Base-by-base conservation (phyloP, 2,888 invertebrate genomes). In the Yponomeuta plumbellus region DNA sequence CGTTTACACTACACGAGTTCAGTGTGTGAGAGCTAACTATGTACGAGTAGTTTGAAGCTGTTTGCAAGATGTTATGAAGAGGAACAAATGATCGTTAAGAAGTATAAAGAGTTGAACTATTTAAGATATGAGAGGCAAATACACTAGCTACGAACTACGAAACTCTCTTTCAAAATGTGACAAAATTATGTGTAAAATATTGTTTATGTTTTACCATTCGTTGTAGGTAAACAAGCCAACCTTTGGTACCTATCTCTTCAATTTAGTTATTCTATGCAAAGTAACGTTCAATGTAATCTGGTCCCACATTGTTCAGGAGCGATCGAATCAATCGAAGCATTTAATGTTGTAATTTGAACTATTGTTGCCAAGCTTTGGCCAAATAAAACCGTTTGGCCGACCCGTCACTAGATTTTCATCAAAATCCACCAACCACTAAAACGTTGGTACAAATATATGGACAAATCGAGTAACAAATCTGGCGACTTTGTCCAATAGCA, bases 401-500 rank as follows among this genome's bases (percentile, higher is more conserved):
- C 26, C 13, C 26, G 10, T 61, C 26, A 22, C 2, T 34, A 34
- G 61, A 61, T 34, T 26, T 11, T 59, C 23, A 59, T 8, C 21
- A 11, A 59, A 59, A 22, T 59, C 59, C 13, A 59, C 22, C 59
- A 23, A 11, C 23, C 11, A 59, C 6, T 59, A 10, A 21, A 59
- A 11, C 13, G 21, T 22, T 21, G 67, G 66, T 66, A 67, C 64
- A 67, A 68, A 67, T 23, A 26, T 61, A 44, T 61, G 64, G 63
- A 66, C 63, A 21, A 23, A 64, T 68, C 59, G 63, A 44, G 17
- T 65, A 65, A 69, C 66, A 64, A 68, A 68, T 68, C 67, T 20
- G 44, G 23, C 61, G n/a, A 62, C 34, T 68, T 61, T 59, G 34
- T 34, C 62, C 66, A 40, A 57, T 58, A 57, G 64, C 64, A 66